phyloP scores from a whole-genome alignment of 2,797 vertebrate genomes.

The Liparis tanakae region DNA sequence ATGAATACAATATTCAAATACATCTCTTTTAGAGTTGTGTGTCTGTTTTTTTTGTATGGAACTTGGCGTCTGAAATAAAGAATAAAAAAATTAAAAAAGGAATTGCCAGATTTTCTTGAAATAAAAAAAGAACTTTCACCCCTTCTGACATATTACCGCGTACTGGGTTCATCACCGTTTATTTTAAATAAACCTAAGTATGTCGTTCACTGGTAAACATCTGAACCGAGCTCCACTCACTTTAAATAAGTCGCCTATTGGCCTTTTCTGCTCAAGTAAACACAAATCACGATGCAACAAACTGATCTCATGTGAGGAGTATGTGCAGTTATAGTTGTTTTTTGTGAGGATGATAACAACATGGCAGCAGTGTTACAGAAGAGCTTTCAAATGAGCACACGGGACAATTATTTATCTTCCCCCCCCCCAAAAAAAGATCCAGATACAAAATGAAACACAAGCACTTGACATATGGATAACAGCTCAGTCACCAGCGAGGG shows the following conservation, averaged over 20 bases:
- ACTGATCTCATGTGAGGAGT: neutral
- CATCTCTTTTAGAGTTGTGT: no score
- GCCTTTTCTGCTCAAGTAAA: neutral
- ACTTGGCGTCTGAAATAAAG: no score
- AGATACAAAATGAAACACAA: neutral
- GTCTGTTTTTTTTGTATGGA: no score
- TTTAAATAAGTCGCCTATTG: neutral
- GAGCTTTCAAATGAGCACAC: neutral
- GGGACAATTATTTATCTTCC: slow-evolving; percentile 5
- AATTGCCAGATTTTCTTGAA: neutral
- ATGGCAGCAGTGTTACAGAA: neutral
- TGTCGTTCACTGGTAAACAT: neutral
- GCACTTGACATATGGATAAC: neutral
- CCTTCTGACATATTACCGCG: neutral
- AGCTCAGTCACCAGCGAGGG: neutral
- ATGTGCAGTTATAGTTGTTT: neutral
- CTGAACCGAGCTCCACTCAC: neutral
- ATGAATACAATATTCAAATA: neutral
- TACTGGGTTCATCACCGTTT: neutral
- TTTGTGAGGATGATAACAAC: neutral
- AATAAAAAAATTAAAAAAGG: no score
- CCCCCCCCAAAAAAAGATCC: slow-evolving; percentile 17
- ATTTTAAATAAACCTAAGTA: neutral
- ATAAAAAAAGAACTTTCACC: neutral
- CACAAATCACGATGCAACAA: neutral